These are phyloP conservation scores for Eclectus roratus DNA, from an alignment of 2,113 vertebrate genomes.

Conservation along the genomic window DNA sequence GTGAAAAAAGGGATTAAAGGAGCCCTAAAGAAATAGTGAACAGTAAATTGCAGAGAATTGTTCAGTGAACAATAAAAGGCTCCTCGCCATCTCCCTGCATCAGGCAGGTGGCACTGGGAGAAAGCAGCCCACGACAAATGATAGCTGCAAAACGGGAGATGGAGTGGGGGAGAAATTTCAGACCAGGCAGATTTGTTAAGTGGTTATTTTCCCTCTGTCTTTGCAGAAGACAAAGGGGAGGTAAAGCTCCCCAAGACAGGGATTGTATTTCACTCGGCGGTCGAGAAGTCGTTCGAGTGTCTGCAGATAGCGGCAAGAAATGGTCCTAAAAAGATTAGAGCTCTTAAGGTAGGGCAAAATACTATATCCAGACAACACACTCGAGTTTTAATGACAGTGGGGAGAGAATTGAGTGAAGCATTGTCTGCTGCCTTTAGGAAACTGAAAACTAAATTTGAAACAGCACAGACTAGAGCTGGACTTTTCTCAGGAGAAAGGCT, in stretches of 20 bases:
- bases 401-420: slow-evolving; percentile 33
- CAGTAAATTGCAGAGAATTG: slow-evolving; percentile 58
- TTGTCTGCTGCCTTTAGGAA: slow-evolving; percentile 66
- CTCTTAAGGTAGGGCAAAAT: slow-evolving; percentile 62
- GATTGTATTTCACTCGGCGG: slow-evolving; percentile 29
- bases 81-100: slow-evolving; percentile 45
- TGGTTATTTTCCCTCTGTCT: slow-evolving; percentile 59
- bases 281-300: slow-evolving; percentile 30
- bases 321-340: slow-evolving; percentile 63
- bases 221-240: slow-evolving; percentile 54
- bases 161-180: slow-evolving; percentile 15
- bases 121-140: slow-evolving; percentile 43
- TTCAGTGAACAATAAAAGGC: slow-evolving; percentile 50
- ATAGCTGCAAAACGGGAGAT: slow-evolving; percentile 20
- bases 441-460: slow-evolving; percentile 61
- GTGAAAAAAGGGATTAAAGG: slow-evolving; percentile 13
- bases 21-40: not conserved
- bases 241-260: slow-evolving; percentile 15
- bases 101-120: slow-evolving; percentile 16
- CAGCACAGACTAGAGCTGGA: not conserved
- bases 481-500: slow-evolving; percentile 32
- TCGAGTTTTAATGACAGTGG: slow-evolving; percentile 63
- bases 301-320: slow-evolving; percentile 40
- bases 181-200: slow-evolving; percentile 50
- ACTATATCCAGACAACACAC: slow-evolving; percentile 56